Evolutionary conservation across 2,888 invertebrate species (phyloP), one percentile per base, ranked within the genome.

Genomic region (Onthophagus sagittarius): DNA sequence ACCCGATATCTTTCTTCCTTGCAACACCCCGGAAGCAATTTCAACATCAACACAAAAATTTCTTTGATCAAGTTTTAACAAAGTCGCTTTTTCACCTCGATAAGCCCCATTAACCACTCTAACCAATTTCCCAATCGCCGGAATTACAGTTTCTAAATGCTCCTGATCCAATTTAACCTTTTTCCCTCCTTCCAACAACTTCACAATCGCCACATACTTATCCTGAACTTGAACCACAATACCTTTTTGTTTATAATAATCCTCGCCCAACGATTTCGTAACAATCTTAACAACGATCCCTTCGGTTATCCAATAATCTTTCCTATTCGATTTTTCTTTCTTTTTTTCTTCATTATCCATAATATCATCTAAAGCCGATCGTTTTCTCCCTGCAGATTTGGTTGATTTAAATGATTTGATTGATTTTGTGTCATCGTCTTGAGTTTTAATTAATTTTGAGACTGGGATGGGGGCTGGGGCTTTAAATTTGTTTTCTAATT

Each of bases 81-180:
- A 86, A 0, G 87, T 84, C 0, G 95, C 97, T 62, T 85, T 87
- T 71, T 87, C 84, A 0, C 94, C 95, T n/a, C 94, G 87, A 84
- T 97, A 94, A 0, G 94, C 94, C 0, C 98, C 98, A 86, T 96
- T 96, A 1, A 98, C 92, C 75, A 98, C 90, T 74, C 91, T 84
- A 6, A 99, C 92, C 5, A 87, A 81, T 72, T 94, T 90, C 39
- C 97, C 97, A 70, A 93, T 86, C 0, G 95, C 93, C 0, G 99
- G 99, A 79, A 99, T 96, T 0, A 99, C 98, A 0, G 98, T 99
- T 85, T 99, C 98, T 75, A 99, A 84, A 84, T 98, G 94, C 71
- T 92, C 92, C 88, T 94, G 93, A 83, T 98, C 97, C 2, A 97
- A 86, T 84, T 96, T 96, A 0, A 98, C 79, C 79, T 91, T 92